Evolutionary conservation across 2,113 vertebrate genomes (phyloP).

Genomic region (Scomber colias): DNA sequence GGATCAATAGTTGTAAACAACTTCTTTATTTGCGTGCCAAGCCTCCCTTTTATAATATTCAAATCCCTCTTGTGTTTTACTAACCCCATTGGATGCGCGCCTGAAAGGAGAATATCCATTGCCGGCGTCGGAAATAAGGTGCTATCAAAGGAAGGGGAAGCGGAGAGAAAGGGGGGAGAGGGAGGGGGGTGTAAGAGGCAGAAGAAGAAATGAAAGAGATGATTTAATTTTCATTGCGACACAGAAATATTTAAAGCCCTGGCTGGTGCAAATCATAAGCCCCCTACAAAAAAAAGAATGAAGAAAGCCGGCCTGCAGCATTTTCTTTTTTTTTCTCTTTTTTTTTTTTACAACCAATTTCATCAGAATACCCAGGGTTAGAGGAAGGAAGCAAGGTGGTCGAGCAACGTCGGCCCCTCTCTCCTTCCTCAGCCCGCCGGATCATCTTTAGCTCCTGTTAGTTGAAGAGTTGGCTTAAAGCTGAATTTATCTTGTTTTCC

Average conservation of each 20-base stretch:
- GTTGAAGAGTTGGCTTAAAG: constrained; percentile 19
- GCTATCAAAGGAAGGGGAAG: constrained; percentile 45
- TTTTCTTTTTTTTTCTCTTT: constrained; percentile 2
- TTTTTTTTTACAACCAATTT: constrained; percentile 67
- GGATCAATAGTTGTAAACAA: constrained; percentile 60
- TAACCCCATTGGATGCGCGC: constrained; percentile 36
- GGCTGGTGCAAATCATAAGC: constrained; percentile 48
- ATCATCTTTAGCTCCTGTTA: constrained; percentile 48
- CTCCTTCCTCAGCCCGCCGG: constrained; percentile 25
- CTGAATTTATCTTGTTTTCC: constrained; percentile 31
- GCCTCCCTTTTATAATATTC: constrained; percentile 38
- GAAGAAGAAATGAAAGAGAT: constrained; percentile 46
- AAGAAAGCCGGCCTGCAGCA: constrained; percentile 42
- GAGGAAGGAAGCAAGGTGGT: constrained; percentile 32
- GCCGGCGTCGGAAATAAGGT: constrained; percentile 53
- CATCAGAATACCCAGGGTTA: constrained; percentile 54
- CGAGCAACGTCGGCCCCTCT: not conserved
- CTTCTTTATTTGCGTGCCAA: constrained; percentile 42
- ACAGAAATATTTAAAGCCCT: constrained; percentile 66
- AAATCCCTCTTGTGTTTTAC: constrained; percentile 50
- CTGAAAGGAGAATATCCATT: constrained; percentile 47
- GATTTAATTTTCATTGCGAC: constrained; percentile 71
- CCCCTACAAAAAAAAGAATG: not conserved
- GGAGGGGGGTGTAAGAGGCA: not conserved
- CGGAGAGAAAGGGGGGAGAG: not conserved